Base-by-base conservation (phyloP, 2,113 vertebrate genomes). In the Xenopus laevis region DNA sequence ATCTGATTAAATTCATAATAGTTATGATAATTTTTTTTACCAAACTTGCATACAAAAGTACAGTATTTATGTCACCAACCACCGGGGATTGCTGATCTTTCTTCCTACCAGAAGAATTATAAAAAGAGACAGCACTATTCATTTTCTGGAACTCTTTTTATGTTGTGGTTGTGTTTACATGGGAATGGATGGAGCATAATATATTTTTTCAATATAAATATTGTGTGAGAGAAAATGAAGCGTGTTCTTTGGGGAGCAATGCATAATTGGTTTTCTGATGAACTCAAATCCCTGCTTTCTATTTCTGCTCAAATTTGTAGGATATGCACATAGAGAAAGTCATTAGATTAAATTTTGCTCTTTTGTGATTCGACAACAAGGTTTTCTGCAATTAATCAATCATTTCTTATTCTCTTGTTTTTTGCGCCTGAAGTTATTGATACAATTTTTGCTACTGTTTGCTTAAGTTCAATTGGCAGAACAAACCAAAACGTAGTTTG, bases 1-100 rank as follows among this genome's bases (percentile, higher is more conserved):
- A 61, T 75, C 65, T 76, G 73, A 76, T 76, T 76, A 76, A 69
- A 76, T 57, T 63, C 66, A 69, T 76, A 76, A 76, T 69, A 76
- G 58, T 69, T 76, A 76, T 76, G 66, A 58, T 69, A 76, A 76
- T 76, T 59, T 55, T 59, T 55, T 27, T 69, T 45, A 40, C 46
- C 59, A 21, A 46, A 47, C 59, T 64, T 76, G 45, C 66, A 47
- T 45, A 63, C 58, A 53, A 44, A 68, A 68, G 72, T n/a, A n/a
- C n/a, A n/a, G n/a, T 75, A 40, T 67, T 74, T 75, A 76, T 76
- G 59, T 20, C 7, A 27, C 47, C 46, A 17, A 59, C 73, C 66
- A 46, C 15, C 2, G 47, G 66, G 58, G 66, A 63, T 76, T 76
- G 69, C 30, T 13, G 61, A 58, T 61, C 46, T 27, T 62, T 63